These are phyloP conservation scores for Drosophila virilis DNA, from an alignment of 1,140 invertebrate species.

Conservation along the genomic window DNA sequence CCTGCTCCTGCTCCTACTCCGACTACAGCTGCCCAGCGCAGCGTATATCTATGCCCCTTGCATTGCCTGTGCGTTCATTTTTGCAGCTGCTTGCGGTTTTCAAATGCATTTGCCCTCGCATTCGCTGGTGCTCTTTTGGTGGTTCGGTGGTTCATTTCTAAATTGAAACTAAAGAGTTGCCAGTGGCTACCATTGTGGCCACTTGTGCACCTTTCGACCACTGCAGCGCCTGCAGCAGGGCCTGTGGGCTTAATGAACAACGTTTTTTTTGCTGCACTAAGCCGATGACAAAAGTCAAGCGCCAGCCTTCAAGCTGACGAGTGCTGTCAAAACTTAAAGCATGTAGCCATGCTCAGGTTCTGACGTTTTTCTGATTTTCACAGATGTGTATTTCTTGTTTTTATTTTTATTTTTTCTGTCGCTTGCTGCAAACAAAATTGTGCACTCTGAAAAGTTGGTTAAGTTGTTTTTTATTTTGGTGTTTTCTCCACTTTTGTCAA, in stretches of 20 bases:
- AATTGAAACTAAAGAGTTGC: conserved; percentile 61
- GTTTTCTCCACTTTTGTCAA: conserved; percentile 45
- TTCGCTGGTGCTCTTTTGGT: conserved; percentile 26
- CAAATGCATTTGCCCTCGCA: conserved; percentile 46
- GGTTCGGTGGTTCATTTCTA: conserved; percentile 48
- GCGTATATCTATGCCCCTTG: conserved; percentile 11
- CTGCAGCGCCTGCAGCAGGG: background rate
- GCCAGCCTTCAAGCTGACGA: conserved; percentile 4
- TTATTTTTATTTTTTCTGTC: background rate
- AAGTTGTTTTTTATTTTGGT: conserved; percentile 15
- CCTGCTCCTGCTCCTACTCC: background rate
- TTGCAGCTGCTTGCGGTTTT: conserved; percentile 52
- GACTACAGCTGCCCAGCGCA: background rate
- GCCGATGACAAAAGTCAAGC: conserved; percentile 33
- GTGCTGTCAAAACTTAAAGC: conserved; percentile 17
- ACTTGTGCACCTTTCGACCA: conserved; percentile 57
- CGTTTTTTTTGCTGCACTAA: conserved; percentile 28
- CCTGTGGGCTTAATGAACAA: conserved; percentile 60
- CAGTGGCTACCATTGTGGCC: conserved; percentile 42
- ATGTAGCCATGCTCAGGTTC: background rate
- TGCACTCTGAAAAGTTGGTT: conserved; percentile 7
- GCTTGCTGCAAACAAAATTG: conserved; percentile 19
- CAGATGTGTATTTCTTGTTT: conserved; percentile 8
- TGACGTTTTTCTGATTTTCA: conserved; percentile 5
- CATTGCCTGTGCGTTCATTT: conserved; percentile 27